These are phyloP conservation scores for Pemphigus obesinymphae DNA, from an alignment of 1,140 invertebrate species.

Conservation along the genomic window DNA sequence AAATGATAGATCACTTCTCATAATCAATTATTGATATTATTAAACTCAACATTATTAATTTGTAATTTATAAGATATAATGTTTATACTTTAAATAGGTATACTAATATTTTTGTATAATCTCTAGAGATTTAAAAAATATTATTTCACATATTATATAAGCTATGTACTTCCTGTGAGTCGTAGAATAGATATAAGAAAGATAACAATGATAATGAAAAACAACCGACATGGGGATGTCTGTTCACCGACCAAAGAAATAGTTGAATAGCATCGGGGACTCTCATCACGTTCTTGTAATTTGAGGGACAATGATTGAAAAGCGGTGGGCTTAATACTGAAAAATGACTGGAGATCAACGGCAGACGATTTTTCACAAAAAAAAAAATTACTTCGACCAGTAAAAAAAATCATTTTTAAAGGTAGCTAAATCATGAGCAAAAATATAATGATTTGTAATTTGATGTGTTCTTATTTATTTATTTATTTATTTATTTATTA, in stretches of 20 bases:
- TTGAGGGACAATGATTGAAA: constrained; percentile 39
- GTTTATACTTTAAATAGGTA: no score
- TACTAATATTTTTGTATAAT: no score
- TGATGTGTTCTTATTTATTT: neutral
- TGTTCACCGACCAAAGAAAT: neutral
- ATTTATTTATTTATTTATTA: no score
- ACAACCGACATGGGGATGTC: neutral
- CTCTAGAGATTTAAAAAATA: neutral
- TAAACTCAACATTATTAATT: no score
- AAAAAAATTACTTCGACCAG: neutral
- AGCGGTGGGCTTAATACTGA: constrained; percentile 37
- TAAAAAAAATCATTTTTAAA: neutral
- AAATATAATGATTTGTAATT: neutral
- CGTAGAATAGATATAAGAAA: neutral
- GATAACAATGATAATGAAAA: constrained; percentile 31
- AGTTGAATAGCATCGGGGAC: constrained; percentile 31
- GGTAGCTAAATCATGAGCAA: neutral
- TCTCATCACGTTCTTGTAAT: constrained; percentile 42
- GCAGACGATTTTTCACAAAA: neutral
- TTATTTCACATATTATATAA: neutral
- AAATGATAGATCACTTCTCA: no score
- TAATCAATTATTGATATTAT: no score
- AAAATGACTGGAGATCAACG: constrained; percentile 28
- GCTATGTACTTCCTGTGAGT: neutral
- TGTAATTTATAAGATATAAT: no score